Base-by-base conservation (phyloP, 2,797 vertebrate genomes). In the Pogonophryne albipinna region DNA sequence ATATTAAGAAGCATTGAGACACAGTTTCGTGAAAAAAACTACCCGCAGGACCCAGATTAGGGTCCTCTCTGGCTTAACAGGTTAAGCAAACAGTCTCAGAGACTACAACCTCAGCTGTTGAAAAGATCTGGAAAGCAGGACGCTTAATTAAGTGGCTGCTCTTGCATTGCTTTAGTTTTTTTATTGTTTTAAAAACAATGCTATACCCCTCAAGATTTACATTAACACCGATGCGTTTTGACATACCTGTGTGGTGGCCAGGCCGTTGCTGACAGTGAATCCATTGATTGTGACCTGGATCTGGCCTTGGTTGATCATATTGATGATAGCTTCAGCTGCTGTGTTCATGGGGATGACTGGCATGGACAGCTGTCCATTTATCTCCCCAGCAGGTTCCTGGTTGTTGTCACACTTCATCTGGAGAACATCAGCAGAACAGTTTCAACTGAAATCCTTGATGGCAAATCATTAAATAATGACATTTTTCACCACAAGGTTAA, bases 281-380 rank as follows among this genome's bases (percentile, higher is more conserved):
- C 96, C 95, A 46, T 99, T 99, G 90, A 99, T 99, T 70, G 97
- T 99, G 91, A 99, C 98, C 82, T 99, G 98, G 87, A 99, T 99
- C 88, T 99, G 98, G 44, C 98, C 98, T 86, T 98, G 97, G 82
- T 99, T 99, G 87, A 99, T 99, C 98, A 99, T 99, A 91, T 99
- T 99, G 78, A 99, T 99, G 75, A 99, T 96, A 31, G 98, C 98
- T 92, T 99, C 98, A 44, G 98, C 98, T 75, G 98, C 98, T 0
- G 98, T 98, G 94, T 99, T 99, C 98, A 99, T 99, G 5, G 98
- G 98, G 92, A 99, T 99, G 44, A 99, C 97, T 0, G 98, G 98
- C 98, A 99, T 98, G 66, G 96, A 98, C 72, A 99, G 95, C 61
- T 97, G 95, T 1, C 96, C 96, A 4, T 96, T 98, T 72, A 92